A percentile compares a stretch with the other conserved stretches of the same genome.
phyloP scores from a whole-genome alignment of 2,113 vertebrate species.

The Paracanthobrama guichenoti region DNA sequence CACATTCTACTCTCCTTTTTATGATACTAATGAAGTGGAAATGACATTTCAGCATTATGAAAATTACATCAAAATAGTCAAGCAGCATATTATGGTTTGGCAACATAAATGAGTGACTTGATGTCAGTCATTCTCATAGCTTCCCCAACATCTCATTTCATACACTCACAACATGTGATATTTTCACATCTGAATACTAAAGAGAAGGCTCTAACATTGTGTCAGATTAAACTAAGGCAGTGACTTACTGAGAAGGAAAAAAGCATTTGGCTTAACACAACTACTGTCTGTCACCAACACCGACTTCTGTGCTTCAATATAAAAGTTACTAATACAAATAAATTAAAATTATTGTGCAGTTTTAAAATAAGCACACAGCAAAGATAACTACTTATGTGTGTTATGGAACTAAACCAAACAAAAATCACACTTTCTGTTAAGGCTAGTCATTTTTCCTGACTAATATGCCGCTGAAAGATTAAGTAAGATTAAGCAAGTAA shows the following conservation, averaged over 20 bases:
- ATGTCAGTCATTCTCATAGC: background rate
- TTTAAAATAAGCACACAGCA: background rate
- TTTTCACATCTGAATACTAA: constrained; percentile 10
- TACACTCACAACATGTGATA: background rate
- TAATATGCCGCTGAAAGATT: background rate
- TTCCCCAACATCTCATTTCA: background rate
- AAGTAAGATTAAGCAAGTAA: too few species aligned
- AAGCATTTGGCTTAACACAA: background rate
- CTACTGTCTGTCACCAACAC: background rate
- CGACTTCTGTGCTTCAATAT: constrained; percentile 21
- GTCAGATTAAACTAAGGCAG: constrained; percentile 8
- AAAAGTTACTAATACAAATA: background rate
- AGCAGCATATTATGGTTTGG: constrained; percentile 35
- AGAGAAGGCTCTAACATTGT: background rate
- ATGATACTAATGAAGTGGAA: background rate
- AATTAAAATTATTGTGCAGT: background rate
- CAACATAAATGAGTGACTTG: constrained; percentile 20
- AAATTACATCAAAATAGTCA: constrained; percentile 26
- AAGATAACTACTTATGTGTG: background rate
- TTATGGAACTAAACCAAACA: constrained; percentile 1
- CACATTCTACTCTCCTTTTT: background rate
- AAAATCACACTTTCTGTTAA: background rate
- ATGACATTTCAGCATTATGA: background rate
- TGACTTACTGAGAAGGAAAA: background rate
- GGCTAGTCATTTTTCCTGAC: background rate